Evolutionary conservation across 2,113 vertebrate genomes (phyloP), one percentile per base, ranked within the genome.

Genomic region (Beaufortia kweichowensis): DNA sequence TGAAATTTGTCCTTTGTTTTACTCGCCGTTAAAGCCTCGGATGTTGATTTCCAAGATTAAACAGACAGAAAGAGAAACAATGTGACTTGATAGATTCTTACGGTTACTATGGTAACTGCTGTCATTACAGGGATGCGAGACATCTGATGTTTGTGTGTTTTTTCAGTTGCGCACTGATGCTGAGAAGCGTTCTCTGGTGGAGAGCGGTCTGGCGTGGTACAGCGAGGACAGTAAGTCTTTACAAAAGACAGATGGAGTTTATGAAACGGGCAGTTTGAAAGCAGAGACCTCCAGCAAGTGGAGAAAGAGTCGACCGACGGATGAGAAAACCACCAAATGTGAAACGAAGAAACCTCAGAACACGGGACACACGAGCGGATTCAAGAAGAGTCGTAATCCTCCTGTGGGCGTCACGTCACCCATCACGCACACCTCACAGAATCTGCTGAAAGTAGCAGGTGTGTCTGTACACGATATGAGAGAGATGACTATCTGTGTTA

Each of bases 201-300:
- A 99, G 87, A 98, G 96, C 0, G 96, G 96, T 17, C 92, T 98
- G 77, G 97, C 92, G 78, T 99, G 97, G 97, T 95, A 96, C 87
- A 93, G 95, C 0, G 96, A 98, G 55, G 97, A 98, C 12, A 93
- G 94, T 41, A 96, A 96, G 65, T 84, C 77, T 0, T 83, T 89
- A 50, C 92, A 91, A 72, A 96, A 95, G 78, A 80, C 93, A 21
- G 93, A 94, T 3, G 71, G 85, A 65, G 80, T 81, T 79, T 98
- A 95, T 75, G 95, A 98, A 78, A 96, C 96, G 0, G 95, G 95
- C 17, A 98, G 96, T 86, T 94, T 99, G 14, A 99, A 98, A 85
- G 91, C 94, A 33, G 96, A 98, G 80, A 89, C 95, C 0, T 90
- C 94, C 14, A 94, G 94, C 81, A 96, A 94, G 86, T 99, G 96